Base-by-base conservation (phyloP, 2,888 invertebrate genomes). In the Amphipyra tragopoginis region DNA sequence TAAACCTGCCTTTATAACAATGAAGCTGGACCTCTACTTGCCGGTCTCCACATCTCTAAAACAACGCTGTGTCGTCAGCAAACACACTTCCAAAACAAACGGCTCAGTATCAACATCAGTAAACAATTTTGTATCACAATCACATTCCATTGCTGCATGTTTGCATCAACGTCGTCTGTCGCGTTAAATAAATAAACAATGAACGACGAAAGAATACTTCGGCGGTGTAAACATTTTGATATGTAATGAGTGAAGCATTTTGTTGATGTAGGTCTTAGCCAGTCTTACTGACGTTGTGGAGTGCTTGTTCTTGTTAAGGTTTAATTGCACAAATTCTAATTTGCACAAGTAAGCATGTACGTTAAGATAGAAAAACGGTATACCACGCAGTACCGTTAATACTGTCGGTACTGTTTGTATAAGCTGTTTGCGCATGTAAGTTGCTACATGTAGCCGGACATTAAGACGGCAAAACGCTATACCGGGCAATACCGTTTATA, bases 151-250 rank as follows among this genome's bases (percentile, higher is more conserved):
- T 6, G 61, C 69, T 53, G 40, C 49, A 2, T 72, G 77, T 77
- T 72, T 77, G 72, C 50, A 40, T 58, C 53, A 55, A 43, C 53
- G 43, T 38, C 52, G 53, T 52, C 55, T 59, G 70, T 68, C 56
- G 36, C 48, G 6, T 52, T 60, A 75, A 77, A 72, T 68, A 77
- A 77, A 77, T 64, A 77, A 77, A 77, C 77, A 77, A 65, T 59
- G 63, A 33, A 72, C 63, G 43, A 36, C 56, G 51, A 68, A 77
- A 68, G 72, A 75, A 77, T 75, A 53, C 56, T 58, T 15, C 29
- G 52, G 47, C 49, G 49, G 48, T 75, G 75, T 77, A 75, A 77
- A 77, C 69, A 75, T 65, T 60, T 38, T 61, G 52, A 75, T 62
- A 53, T 63, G 55, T 67, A 62, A 70, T 65, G 61, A 54, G 21